Evolutionary conservation across 2,113 vertebrate genomes (phyloP).

Genomic region (Meleagris gallopavo): DNA sequence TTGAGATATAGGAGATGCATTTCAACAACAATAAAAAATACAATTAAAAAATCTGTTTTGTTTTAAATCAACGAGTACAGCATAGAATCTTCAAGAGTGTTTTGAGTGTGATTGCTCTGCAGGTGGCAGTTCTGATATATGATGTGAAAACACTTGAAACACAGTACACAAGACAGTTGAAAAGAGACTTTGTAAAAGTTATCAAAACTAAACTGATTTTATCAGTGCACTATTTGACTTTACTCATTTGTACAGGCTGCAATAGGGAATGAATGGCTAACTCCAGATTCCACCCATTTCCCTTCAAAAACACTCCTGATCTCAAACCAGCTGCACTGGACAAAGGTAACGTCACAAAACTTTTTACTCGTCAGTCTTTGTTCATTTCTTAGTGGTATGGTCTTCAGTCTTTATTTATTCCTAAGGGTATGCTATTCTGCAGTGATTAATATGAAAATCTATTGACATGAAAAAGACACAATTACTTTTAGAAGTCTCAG

Average conservation of each 20-base stretch:
- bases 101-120: not conserved
- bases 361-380: constrained; percentile 73
- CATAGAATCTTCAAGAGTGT: not conserved
- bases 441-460: constrained; percentile 87
- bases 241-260: constrained; percentile 77
- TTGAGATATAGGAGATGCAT: not conserved
- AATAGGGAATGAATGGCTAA: constrained; percentile 83
- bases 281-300: constrained; percentile 72
- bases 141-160: constrained; percentile 9
- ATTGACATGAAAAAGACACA: constrained; percentile 87
- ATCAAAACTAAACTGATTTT: constrained; percentile 60
- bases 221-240: constrained; percentile 56
- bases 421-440: constrained; percentile 72
- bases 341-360: constrained; percentile 88
- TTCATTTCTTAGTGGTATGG: constrained; percentile 76
- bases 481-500: constrained; percentile 85
- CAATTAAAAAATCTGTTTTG: not conserved
- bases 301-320: constrained; percentile 74
- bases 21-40: not conserved
- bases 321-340: constrained; percentile 76
- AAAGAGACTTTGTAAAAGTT: constrained; percentile 50
- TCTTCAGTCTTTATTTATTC: constrained; percentile 76
- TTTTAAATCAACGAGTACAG: not conserved
- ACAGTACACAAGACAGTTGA: constrained; percentile 6
- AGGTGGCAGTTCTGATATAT: constrained; percentile 24